Conservation (phyloP, 2,113 vertebrate species). For the Vicugna pacos region DNA sequence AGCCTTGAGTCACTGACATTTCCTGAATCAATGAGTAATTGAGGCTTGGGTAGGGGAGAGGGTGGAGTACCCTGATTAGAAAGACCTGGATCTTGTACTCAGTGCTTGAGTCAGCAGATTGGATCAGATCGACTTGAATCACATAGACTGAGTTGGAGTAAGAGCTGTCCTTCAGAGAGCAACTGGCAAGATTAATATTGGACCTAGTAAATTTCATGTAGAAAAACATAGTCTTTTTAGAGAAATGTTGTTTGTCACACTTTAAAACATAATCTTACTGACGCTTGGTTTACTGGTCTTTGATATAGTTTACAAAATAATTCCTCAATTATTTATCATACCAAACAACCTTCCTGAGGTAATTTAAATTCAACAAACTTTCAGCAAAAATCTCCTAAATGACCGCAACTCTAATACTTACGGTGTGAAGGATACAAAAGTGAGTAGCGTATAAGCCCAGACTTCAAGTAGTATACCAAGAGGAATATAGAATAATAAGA, state of each 20-base stretch:
- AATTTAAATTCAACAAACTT: slow-evolving; percentile 5
- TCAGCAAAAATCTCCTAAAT: background rate
- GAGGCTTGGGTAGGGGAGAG: background rate
- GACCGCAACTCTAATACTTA: background rate
- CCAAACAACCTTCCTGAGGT: background rate
- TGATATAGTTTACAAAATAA: background rate
- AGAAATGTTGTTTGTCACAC: background rate
- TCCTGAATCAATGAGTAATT: slow-evolving; percentile 39
- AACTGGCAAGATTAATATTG: background rate
- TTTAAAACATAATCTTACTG: background rate
- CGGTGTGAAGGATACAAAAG: background rate
- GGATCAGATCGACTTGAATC: background rate
- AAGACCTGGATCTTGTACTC: background rate
- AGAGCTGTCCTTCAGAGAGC: background rate
- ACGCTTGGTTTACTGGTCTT: background rate
- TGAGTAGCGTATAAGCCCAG: background rate
- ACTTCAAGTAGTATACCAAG: background rate
- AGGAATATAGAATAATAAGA: background rate
- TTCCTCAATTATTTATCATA: background rate
- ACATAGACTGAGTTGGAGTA: background rate
- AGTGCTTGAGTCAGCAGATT: background rate
- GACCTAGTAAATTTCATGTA: background rate
- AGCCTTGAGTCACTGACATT: background rate
- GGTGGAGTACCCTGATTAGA: background rate
- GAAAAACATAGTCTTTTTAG: background rate